A percentile compares a stretch with the other conserved stretches of the same genome.
Evolutionary conservation across 2,113 vertebrate species (phyloP).

Genomic region (Apaloderma vittatum): DNA sequence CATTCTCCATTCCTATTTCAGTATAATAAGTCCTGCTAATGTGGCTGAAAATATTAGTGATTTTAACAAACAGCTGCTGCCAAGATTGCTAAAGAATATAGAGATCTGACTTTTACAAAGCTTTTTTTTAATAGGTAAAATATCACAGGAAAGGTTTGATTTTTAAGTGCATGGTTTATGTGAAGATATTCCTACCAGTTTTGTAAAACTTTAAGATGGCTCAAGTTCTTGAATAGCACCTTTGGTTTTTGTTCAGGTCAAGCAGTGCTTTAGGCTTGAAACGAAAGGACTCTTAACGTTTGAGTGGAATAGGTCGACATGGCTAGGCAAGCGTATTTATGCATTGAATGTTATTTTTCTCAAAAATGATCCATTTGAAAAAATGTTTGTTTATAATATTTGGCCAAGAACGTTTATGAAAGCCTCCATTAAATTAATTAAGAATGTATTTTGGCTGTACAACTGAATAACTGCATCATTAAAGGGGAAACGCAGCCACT

Average conservation of each 20-base stretch:
- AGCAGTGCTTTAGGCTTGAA: slow-evolving; percentile 16
- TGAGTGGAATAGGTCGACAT: neutral
- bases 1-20: neutral
- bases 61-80: neutral
- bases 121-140: neutral
- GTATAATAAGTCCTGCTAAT: neutral
- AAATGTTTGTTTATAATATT: neutral
- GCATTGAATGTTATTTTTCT: neutral
- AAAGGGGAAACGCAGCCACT: neutral
- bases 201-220: neutral
- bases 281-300: slow-evolving; percentile 3
- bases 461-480: neutral
- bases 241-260: slow-evolving; percentile 26
- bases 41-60: neutral
- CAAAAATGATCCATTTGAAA: neutral
- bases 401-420: neutral
- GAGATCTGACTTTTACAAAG: neutral
- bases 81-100: neutral
- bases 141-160: neutral
- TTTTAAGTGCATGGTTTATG: neutral
- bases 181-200: neutral
- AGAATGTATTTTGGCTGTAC: neutral
- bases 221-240: neutral
- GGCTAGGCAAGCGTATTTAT: neutral
- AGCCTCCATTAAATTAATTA: neutral